Conservation (phyloP, 2,888 invertebrate genomes). For the Tolmerus cingulatus region DNA sequence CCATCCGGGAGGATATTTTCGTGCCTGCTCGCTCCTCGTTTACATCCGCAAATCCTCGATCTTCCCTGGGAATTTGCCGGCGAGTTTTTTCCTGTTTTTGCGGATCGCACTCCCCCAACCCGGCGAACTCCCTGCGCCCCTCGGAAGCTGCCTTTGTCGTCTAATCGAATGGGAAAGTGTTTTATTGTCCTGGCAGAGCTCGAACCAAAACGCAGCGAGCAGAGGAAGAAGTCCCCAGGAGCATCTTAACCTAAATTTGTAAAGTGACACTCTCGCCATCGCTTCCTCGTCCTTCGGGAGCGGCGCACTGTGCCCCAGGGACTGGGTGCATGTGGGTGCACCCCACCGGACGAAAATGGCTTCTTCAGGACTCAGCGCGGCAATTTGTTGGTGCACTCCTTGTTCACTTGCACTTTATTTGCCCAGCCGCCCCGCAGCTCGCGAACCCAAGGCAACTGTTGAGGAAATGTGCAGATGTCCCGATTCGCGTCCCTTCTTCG, state of each 20-base stretch:
- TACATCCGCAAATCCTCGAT: background rate
- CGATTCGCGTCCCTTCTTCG: background rate
- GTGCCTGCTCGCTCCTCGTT: background rate
- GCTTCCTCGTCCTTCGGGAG: background rate
- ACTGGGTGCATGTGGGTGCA: background rate
- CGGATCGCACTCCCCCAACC: background rate
- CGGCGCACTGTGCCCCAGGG: background rate
- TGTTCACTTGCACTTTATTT: conserved; percentile 27
- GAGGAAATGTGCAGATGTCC: background rate
- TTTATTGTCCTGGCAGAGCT: conserved; percentile 1
- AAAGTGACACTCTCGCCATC: conserved; percentile 1
- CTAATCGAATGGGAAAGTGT: conserved; percentile 20
- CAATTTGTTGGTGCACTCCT: background rate
- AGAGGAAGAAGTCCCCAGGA: background rate
- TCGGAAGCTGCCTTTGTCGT: background rate
- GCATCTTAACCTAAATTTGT: conserved; percentile 32
- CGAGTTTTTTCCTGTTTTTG: background rate
- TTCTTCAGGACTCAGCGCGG: background rate
- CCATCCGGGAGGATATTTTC: background rate
- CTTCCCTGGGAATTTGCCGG: background rate
- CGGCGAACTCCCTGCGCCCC: background rate
- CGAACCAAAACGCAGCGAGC: background rate
- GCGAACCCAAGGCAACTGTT: background rate
- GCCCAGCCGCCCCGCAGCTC: background rate
- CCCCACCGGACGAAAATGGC: background rate